Evolutionary conservation across 92 coral and sea anemone species (phyloP).

Genomic region (Actinernus sp.): DNA sequence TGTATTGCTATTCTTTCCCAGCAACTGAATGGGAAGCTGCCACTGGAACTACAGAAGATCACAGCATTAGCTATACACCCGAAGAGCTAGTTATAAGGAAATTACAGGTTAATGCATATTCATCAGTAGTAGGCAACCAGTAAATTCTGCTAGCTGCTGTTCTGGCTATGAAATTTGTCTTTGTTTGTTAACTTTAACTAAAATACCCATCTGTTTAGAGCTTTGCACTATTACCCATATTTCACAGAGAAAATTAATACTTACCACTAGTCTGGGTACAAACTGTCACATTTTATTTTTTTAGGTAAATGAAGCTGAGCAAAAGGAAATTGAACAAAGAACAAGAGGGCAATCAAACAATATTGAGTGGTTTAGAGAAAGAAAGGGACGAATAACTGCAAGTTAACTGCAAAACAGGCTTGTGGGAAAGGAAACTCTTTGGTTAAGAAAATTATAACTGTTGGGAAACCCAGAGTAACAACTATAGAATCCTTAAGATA

Average conservation of each 20-base stretch:
- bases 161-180: too few species aligned
- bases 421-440: constrained; percentile 2
- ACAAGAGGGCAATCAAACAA: constrained; percentile 7
- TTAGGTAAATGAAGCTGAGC: neutral
- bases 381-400: constrained; percentile 8
- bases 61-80: neutral
- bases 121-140: too few species aligned
- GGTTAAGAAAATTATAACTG: neutral
- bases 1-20: too few species aligned
- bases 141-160: too few species aligned
- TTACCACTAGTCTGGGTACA: too few species aligned
- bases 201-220: too few species aligned
- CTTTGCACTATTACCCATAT: too few species aligned
- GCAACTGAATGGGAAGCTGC: too few species aligned
- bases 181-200: too few species aligned
- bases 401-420: neutral
- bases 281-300: too few species aligned
- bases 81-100: neutral
- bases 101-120: neutral
- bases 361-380: neutral
- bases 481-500: constrained; percentile 16
- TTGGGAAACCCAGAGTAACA: neutral
- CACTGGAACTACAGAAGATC: too few species aligned
- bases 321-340: constrained; percentile 38
- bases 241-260: too few species aligned